Percentiles rank a stretch among this genome's conserved stretches.
These are phyloP conservation scores for Promerops cafer DNA, from an alignment of 2,113 vertebrate species.

Conservation along the genomic window DNA sequence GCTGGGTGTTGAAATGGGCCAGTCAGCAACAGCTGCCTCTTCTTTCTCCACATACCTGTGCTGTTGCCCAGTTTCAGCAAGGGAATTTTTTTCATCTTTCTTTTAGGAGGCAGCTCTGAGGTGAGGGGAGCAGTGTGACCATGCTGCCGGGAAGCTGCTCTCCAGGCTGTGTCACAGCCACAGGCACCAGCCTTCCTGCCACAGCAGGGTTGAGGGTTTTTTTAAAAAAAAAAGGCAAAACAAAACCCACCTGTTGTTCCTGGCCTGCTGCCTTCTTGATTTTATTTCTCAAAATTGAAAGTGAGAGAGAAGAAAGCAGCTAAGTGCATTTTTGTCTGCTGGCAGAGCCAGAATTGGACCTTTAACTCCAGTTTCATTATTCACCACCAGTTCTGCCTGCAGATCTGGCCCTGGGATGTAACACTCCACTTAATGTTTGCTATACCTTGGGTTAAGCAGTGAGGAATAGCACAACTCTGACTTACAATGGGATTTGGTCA, in stretches of 20 bases:
- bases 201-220: not conserved
- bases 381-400: not conserved
- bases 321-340: not conserved
- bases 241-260: not conserved
- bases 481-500: not conserved
- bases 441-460: not conserved
- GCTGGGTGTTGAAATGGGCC: not conserved
- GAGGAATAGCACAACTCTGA: not conserved
- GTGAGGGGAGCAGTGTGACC: not conserved
- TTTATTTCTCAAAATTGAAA: not conserved
- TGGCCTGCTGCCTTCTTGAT: not conserved
- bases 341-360: not conserved
- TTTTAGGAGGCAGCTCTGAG: not conserved
- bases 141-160: not conserved
- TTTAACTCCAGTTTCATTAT: not conserved
- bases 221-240: not conserved
- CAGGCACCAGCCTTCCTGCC: not conserved
- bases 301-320: not conserved
- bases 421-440: not conserved
- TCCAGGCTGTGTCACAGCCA: not conserved
- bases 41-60: not conserved
- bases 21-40: not conserved
- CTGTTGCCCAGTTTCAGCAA: accelerated
- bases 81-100: not conserved
- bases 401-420: not conserved